Evolutionary conservation across 2,113 vertebrate species (phyloP).

Genomic region (Bubo blakistoni): DNA sequence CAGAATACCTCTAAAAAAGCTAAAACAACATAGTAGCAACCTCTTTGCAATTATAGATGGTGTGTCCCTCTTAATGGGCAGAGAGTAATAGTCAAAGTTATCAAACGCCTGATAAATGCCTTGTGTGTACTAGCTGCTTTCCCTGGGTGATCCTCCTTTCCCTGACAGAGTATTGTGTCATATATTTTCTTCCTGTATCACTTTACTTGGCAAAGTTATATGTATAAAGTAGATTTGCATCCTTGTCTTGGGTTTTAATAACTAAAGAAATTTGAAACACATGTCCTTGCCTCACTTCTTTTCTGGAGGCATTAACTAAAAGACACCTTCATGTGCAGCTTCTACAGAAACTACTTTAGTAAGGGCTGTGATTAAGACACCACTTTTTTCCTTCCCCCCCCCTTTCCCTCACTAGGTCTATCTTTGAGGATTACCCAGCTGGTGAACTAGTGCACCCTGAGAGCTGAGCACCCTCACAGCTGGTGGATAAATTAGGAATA

Average conservation of each 20-base stretch:
- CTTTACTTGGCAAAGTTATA: not conserved
- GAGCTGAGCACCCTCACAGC: not conserved
- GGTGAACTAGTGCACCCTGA: not conserved
- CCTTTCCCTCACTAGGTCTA: accelerated
- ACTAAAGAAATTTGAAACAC: not conserved
- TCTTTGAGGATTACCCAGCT: not conserved
- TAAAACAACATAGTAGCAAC: not conserved
- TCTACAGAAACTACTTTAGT: not conserved
- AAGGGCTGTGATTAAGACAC: not conserved
- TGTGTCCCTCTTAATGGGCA: not conserved
- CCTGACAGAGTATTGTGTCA: not conserved
- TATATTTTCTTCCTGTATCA: not conserved
- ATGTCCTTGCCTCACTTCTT: not conserved
- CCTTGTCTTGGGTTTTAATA: not conserved
- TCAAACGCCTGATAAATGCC: not conserved
- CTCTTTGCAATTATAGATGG: not conserved
- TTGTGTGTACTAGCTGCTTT: not conserved
- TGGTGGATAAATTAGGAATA: not conserved
- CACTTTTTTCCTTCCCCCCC: not conserved
- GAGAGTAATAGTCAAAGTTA: not conserved
- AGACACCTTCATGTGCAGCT: not conserved
- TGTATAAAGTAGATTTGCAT: not conserved
- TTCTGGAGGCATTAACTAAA: not conserved
- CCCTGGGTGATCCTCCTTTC: not conserved
- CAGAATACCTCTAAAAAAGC: not conserved